Conservation (phyloP, 92 coral and sea anemone genomes). For the Paragorgia papillata region DNA sequence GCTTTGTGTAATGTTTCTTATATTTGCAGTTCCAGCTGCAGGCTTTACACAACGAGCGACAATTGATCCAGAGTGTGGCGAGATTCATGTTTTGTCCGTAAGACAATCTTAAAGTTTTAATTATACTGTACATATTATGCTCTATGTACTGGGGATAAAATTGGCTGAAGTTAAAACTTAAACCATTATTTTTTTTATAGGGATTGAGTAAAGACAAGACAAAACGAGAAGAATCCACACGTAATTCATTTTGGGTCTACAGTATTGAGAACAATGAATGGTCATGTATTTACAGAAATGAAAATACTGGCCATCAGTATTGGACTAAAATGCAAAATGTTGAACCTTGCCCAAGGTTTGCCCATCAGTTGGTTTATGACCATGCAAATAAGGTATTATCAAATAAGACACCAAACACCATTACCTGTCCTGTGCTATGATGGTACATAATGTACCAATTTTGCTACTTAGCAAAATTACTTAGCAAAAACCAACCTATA, state of each 20-base stretch:
- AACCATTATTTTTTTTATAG: slow-evolving; percentile 57
- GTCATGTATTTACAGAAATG: slow-evolving; percentile 98
- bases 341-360: slow-evolving; percentile 98
- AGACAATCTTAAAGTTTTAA: too few species aligned
- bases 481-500: too few species aligned
- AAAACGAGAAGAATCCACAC: slow-evolving; percentile 82
- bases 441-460: too few species aligned
- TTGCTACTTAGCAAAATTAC: too few species aligned
- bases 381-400: slow-evolving; percentile 69
- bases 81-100: slow-evolving; percentile 93
- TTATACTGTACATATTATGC: too few species aligned
- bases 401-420: not conserved
- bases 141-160: too few species aligned
- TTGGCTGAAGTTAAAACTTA: too few species aligned
- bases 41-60: slow-evolving; percentile 99
- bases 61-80: slow-evolving; percentile 85
- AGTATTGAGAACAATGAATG: slow-evolving; percentile 77
- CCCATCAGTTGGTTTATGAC: slow-evolving; percentile 95
- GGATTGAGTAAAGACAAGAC: slow-evolving; percentile 95
- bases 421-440: too few species aligned
- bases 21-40: slow-evolving; percentile 78
- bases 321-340: slow-evolving; percentile 96
- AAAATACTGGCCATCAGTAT: slow-evolving; percentile 92
- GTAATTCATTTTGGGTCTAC: slow-evolving; percentile 97
- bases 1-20: not conserved